Conservation (phyloP, 2,797 vertebrate genomes). For the Chromis chromis region DNA sequence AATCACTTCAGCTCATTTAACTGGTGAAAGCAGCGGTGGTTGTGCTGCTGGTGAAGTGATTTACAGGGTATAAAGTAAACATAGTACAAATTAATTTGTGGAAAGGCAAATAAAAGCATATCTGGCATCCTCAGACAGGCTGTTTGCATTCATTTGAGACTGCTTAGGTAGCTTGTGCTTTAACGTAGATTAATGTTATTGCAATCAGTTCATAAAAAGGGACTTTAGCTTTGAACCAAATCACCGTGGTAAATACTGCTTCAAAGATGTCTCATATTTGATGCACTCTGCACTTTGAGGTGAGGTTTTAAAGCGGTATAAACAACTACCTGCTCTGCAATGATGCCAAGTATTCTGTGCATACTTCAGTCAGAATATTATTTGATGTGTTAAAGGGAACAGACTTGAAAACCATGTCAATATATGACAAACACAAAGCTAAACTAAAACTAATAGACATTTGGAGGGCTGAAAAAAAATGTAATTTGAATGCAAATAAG, state of each 20-base stretch:
- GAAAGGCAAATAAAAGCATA: neutral
- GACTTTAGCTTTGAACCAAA: too few relatives aligned
- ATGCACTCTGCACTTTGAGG: too few relatives aligned
- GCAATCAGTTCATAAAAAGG: too few relatives aligned
- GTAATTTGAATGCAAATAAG: neutral
- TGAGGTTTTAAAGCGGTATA: neutral
- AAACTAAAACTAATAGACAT: neutral
- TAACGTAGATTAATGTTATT: too few relatives aligned
- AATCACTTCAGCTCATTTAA: conserved; percentile 9
- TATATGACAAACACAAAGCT: neutral
- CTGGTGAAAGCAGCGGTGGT: neutral
- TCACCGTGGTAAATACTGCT: neutral
- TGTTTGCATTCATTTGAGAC: too few relatives aligned
- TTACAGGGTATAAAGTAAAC: conserved; percentile 1
- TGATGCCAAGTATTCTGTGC: neutral
- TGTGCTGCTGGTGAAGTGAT: conserved; percentile 2
- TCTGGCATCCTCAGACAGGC: neutral
- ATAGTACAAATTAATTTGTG: neutral
- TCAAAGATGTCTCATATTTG: neutral
- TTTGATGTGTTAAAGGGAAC: neutral
- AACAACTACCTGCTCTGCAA: neutral
- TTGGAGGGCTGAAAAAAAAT: neutral
- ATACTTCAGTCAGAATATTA: neutral
- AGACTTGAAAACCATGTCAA: neutral
- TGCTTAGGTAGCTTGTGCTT: too few relatives aligned